Percentiles rank a stretch among this genome's conserved stretches.
These are phyloP conservation scores for Micromussa lordhowensis DNA, from an alignment of 92 coral and sea anemone genomes.

Conservation along the genomic window DNA sequence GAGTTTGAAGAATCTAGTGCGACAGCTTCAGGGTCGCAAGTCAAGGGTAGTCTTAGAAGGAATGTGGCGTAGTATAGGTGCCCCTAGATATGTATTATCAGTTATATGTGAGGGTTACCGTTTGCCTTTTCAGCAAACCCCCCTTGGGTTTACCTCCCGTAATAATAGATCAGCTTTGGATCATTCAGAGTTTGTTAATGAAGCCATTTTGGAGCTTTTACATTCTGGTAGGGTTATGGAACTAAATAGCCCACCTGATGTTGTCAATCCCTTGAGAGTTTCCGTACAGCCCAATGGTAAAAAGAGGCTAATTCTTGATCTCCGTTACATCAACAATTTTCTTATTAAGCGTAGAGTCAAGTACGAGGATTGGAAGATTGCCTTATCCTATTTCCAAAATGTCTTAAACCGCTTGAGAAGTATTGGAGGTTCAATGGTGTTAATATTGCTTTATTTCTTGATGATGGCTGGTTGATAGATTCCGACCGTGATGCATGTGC, in stretches of 20 bases:
- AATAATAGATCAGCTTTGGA: background rate
- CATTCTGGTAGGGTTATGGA: background rate
- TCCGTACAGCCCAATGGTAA: background rate
- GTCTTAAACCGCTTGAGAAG: background rate
- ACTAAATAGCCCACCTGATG: background rate
- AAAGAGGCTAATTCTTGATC: background rate
- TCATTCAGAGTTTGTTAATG: too few species aligned
- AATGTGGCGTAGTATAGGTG: constrained; percentile 48
- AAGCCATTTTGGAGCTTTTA: constrained; percentile 7
- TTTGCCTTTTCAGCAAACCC: constrained; percentile 22
- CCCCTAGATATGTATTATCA: constrained; percentile 45
- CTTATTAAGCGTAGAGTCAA: too few species aligned
- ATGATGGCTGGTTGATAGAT: constrained; percentile 31
- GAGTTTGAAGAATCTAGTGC: too few species aligned
- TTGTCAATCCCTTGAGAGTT: too few species aligned
- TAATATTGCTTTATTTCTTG: constrained; percentile 49
- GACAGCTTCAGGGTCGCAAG: background rate
- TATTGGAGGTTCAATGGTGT: constrained; percentile 19
- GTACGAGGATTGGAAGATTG: background rate
- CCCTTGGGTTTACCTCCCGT: background rate
- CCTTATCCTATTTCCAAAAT: constrained; percentile 3
- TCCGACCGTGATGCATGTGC: background rate
- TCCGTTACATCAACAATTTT: background rate
- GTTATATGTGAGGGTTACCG: constrained; percentile 57
- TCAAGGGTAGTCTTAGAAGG: constrained; percentile 44